Evolutionary conservation across 2,113 vertebrate species (phyloP).

Genomic region (Crypturellus undulatus): DNA sequence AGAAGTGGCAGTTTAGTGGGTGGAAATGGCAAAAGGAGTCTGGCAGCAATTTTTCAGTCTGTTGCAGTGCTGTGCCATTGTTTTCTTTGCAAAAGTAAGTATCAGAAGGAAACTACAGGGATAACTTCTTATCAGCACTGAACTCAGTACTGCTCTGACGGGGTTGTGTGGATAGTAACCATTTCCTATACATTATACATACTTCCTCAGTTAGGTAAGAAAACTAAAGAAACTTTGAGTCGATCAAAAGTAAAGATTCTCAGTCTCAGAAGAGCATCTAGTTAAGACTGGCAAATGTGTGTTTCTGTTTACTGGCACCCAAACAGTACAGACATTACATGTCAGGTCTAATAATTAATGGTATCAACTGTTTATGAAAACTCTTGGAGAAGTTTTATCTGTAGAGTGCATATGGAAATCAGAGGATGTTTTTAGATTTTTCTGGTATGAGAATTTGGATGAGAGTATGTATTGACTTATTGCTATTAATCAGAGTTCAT

Average conservation of each 20-base stretch:
- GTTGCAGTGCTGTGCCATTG: background rate
- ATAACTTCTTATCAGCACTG: background rate
- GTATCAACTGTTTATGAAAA: background rate
- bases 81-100: background rate
- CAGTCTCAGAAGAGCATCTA: background rate
- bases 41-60: background rate
- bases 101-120: background rate
- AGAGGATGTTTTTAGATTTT: background rate
- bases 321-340: background rate
- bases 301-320: background rate
- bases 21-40: background rate
- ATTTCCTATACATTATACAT: background rate
- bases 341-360: background rate
- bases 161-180: background rate
- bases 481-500: background rate
- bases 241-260: rapidly evolving
- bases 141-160: background rate
- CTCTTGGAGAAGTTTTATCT: background rate
- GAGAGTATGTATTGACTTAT: background rate
- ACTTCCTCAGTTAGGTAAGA: background rate
- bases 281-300: background rate
- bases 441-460: background rate
- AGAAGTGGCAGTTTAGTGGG: background rate
- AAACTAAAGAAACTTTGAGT: background rate
- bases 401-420: background rate